Percentiles rank a stretch among this genome's conserved stretches.
Evolutionary conservation across 1,140 invertebrate genomes (phyloP).

Genomic region (Phocides pigmalion): DNA sequence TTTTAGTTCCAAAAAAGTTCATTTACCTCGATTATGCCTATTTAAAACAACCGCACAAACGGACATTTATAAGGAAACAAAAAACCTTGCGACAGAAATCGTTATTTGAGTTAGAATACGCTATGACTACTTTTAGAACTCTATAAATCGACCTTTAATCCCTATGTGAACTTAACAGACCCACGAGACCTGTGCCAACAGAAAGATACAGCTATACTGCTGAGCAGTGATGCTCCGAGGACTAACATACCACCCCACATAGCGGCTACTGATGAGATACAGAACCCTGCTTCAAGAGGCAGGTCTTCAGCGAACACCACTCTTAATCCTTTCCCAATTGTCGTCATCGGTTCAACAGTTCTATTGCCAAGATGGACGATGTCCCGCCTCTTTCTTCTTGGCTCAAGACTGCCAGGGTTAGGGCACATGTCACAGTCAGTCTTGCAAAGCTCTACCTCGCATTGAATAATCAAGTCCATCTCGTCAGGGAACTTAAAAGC

Average conservation of each 20-base stretch:
- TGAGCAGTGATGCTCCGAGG: slow-evolving; percentile 65
- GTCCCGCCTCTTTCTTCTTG: slow-evolving; percentile 85
- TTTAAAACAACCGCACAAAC: background rate
- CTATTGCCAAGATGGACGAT: slow-evolving; percentile 76
- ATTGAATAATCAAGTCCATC: slow-evolving; percentile 93
- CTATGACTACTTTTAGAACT: background rate
- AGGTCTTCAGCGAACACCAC: slow-evolving; percentile 88
- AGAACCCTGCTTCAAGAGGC: slow-evolving; percentile 66
- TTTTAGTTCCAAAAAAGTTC: too few species aligned
- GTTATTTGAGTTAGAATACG: background rate
- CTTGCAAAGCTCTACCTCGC: slow-evolving; percentile 93
- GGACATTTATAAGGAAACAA: background rate
- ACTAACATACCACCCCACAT: slow-evolving; percentile 76
- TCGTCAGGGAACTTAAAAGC: slow-evolving; percentile 95
- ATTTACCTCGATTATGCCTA: too few species aligned
- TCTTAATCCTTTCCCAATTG: slow-evolving; percentile 85
- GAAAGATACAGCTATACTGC: slow-evolving; percentile 64
- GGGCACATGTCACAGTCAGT: slow-evolving; percentile 90
- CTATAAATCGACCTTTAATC: background rate
- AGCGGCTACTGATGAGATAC: slow-evolving; percentile 70
- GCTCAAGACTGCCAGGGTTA: slow-evolving; percentile 87
- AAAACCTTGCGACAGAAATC: background rate
- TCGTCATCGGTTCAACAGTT: slow-evolving; percentile 84
- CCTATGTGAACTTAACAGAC: slow-evolving; percentile 59
- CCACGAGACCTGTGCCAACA: slow-evolving; percentile 67